Conservation (phyloP, 1,140 invertebrate genomes). For the Hypothenemus hampei region DNA sequence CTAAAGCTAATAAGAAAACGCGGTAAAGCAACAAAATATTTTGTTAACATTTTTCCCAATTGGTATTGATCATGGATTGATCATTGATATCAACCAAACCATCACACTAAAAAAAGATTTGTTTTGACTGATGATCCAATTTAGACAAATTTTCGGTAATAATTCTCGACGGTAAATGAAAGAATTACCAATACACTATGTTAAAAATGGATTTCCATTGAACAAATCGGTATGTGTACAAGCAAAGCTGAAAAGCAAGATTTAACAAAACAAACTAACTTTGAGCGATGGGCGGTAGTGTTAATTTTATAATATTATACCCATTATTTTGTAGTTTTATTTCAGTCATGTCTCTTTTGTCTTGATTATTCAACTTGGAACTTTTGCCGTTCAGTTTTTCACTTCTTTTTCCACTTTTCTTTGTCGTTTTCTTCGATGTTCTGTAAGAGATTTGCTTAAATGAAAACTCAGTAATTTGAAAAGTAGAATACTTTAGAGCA, state of each 20-base stretch:
- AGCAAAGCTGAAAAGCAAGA: not conserved
- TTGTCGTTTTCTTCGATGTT: slow-evolving; percentile 16
- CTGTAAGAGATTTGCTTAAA: slow-evolving; percentile 5
- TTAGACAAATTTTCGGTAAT: too few species aligned
- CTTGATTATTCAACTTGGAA: slow-evolving; percentile 9
- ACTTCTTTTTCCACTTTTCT: slow-evolving; percentile 17
- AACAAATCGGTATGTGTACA: not conserved
- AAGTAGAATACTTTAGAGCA: slow-evolving; percentile 1
- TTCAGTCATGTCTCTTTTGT: slow-evolving; percentile 15
- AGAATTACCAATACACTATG: too few species aligned
- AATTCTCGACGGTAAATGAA: not conserved
- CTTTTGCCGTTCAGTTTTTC: slow-evolving; percentile 20
- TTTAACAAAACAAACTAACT: slow-evolving; percentile 13
- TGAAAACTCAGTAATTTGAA: not conserved
- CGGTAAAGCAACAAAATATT: too few species aligned
- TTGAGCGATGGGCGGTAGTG: slow-evolving; percentile 9
- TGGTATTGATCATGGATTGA: too few species aligned
- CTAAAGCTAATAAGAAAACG: too few species aligned
- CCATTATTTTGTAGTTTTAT: slow-evolving; percentile 26
- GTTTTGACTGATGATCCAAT: too few species aligned
- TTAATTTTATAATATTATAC: slow-evolving; percentile 32
- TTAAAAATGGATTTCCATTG: too few species aligned
- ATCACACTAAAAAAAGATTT: too few species aligned
- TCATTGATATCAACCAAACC: too few species aligned
- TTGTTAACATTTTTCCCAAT: too few species aligned